Base-by-base conservation (phyloP, 2,797 vertebrate species). In the Botia kubotai region DNA sequence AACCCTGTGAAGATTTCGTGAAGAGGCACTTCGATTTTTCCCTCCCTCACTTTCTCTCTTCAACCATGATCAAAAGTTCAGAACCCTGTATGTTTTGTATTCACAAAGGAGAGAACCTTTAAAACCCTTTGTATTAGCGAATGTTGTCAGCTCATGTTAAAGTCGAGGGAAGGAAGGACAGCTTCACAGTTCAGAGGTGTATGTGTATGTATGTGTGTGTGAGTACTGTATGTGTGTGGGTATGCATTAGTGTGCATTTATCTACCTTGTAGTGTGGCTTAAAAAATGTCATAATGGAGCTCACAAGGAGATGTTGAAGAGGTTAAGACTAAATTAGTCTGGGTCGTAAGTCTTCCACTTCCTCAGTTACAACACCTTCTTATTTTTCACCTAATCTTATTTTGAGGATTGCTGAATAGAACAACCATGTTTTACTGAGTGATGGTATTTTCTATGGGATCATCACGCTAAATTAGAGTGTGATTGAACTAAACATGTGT, bases 31-130 rank as follows among this genome's bases (percentile, higher is more conserved):
- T 92, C 92, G 88, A 91, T 89, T 92, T 92, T 93, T 89, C 89
- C 86, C 90, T 71, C 43, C 70, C 75, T 72, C 57, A 75, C 55
- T 71, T 63, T 75, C 75, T 79, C 81, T 71, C 79, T 93, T 92
- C 91, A 92, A 91, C 90, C 91, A 88, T 92, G 93, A 93, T 94
- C 91, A 94, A 92, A 93, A 94, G 92, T 94, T 94, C 92, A 94
- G 90, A 93, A 91, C 90, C 91, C 90, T 69, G 77, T 87, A 89
- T 93, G 91, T 94, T 94, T 94, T 94, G 93, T 94, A 94, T 94
- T 94, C 93, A 92, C 88, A 80, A 88, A 88, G 89, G 88, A 86
- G 89, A 86, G 89, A 93, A 92, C 90, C 91, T 93, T 93, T 93
- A 91, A 94, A 94, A 93, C 88, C 88, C 90, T 89, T 85, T 82